Conservation (phyloP, 2,797 vertebrate species). For the Pagetopsis macropterus region DNA sequence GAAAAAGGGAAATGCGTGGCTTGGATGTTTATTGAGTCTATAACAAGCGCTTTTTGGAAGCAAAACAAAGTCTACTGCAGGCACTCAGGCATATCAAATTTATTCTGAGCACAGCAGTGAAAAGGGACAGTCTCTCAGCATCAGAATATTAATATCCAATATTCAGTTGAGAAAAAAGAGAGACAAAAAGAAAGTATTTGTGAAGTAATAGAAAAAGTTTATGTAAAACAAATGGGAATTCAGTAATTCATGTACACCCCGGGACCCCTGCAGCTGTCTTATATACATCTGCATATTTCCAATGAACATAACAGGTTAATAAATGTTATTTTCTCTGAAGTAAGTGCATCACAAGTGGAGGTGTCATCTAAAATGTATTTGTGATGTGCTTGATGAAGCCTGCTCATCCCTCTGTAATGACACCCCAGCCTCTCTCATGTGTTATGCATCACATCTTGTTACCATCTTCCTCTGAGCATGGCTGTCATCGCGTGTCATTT, state of each 20-base stretch:
- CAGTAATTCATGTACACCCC: slow-evolving; percentile 55
- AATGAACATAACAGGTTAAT: slow-evolving; percentile 74
- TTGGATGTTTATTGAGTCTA: slow-evolving; percentile 63
- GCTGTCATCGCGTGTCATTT: slow-evolving; percentile 73
- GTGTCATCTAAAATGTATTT: slow-evolving; percentile 80
- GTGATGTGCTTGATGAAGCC: slow-evolving; percentile 81
- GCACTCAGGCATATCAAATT: slow-evolving; percentile 64
- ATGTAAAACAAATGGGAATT: slow-evolving; percentile 67
- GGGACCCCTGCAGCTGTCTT: slow-evolving; percentile 46
- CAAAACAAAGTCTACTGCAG: slow-evolving; percentile 65
- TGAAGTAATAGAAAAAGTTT: slow-evolving; percentile 61
- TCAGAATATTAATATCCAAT: slow-evolving; percentile 69
- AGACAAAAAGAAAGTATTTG: slow-evolving; percentile 50
- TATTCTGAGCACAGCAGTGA: slow-evolving; percentile 63
- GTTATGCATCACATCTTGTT: slow-evolving; percentile 84
- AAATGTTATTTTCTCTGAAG: slow-evolving; percentile 73
- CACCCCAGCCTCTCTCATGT: slow-evolving; percentile 79
- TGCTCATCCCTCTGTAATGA: slow-evolving; percentile 79
- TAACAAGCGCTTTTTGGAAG: slow-evolving; percentile 63
- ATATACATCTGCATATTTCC: slow-evolving; percentile 67
- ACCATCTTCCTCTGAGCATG: slow-evolving; percentile 74
- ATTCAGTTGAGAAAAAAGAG: slow-evolving; percentile 33
- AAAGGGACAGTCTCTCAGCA: slow-evolving; percentile 64
- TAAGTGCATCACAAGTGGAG: slow-evolving; percentile 69
- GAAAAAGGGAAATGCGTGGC: slow-evolving; percentile 18